Percentiles rank a stretch among this genome's conserved stretches.
phyloP scores from a whole-genome alignment of 2,888 invertebrate genomes.

The Hybos culiciformis region DNA sequence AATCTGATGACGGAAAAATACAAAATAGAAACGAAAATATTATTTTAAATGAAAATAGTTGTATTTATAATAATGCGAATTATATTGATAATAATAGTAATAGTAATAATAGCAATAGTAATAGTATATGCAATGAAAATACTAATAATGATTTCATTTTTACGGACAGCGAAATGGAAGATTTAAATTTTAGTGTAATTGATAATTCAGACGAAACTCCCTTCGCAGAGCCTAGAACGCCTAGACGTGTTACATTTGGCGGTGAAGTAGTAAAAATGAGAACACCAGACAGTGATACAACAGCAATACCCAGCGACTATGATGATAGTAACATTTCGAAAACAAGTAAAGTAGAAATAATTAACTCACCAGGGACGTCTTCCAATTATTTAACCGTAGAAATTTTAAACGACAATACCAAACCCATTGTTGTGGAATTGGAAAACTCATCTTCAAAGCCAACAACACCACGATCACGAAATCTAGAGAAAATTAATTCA shows the following conservation, averaged over 20 bases:
- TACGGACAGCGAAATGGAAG: slow-evolving; percentile 47
- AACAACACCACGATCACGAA: slow-evolving; percentile 1
- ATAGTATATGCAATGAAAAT: slow-evolving; percentile 16
- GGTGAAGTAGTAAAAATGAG: slow-evolving; percentile 77
- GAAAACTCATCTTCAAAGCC: slow-evolving; percentile 1
- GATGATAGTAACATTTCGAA: slow-evolving; percentile 25
- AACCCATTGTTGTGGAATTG: slow-evolving; percentile 19
- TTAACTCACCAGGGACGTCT: no score
- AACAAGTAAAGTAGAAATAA: no score
- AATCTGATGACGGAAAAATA: no score
- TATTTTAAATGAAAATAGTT: slow-evolving; percentile 30
- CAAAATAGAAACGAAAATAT: no score
- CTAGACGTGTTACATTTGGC: slow-evolving; percentile 67
- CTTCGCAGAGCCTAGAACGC: slow-evolving; percentile 39
- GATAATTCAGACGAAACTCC: slow-evolving; percentile 16
- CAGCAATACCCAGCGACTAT: slow-evolving; percentile 42
- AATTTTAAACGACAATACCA: slow-evolving; percentile 33
- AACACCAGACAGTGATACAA: slow-evolving; percentile 70
- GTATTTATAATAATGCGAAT: slow-evolving; percentile 22
- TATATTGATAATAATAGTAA: slow-evolving; percentile 15
- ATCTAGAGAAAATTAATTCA: background rate
- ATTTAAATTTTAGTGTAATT: slow-evolving; percentile 24
- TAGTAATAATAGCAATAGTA: slow-evolving; percentile 1
- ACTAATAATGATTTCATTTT: slow-evolving; percentile 44
- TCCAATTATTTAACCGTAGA: slow-evolving; percentile 25